Percentiles rank a stretch among this genome's conserved stretches.
These are phyloP conservation scores for Macrobrachium nipponense DNA, from an alignment of 1,140 invertebrate genomes.

Conservation along the genomic window DNA sequence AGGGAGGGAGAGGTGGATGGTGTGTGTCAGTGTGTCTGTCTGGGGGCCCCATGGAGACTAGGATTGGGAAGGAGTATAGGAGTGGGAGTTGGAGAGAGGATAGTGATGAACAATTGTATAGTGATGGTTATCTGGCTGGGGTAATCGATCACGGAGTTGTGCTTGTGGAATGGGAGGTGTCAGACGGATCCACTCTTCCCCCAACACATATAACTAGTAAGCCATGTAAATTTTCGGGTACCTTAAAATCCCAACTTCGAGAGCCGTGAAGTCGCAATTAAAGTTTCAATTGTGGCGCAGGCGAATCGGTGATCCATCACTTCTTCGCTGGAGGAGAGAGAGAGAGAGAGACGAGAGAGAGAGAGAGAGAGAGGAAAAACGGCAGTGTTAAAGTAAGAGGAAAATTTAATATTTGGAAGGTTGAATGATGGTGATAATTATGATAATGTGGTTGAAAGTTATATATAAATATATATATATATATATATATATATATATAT, in stretches of 20 bases:
- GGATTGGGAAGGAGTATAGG: background rate
- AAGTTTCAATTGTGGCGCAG: slow-evolving; percentile 20
- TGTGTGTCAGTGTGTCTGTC: background rate
- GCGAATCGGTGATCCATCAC: slow-evolving; percentile 10
- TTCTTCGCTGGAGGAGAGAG: background rate
- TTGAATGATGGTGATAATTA: background rate
- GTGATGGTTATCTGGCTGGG: background rate
- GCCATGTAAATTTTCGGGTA: too few relatives aligned
- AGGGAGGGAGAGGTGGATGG: background rate
- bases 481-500: too few relatives aligned
- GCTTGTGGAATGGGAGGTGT: background rate
- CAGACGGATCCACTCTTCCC: too few relatives aligned
- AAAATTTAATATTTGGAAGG: too few relatives aligned
- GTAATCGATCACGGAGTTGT: background rate
- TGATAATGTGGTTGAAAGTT: background rate
- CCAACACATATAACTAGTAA: too few relatives aligned
- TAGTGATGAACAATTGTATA: background rate
- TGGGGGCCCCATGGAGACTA: too few relatives aligned
- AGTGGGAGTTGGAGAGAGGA: background rate
- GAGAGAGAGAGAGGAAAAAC: background rate
- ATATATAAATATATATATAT: too few relatives aligned
- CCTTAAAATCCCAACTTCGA: background rate
- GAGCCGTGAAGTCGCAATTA: slow-evolving; percentile 24
- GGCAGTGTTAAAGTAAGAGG: background rate
- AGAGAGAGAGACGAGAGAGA: background rate